Base-by-base conservation (phyloP, 1,140 invertebrate genomes). In the Drosophila erecta region DNA sequence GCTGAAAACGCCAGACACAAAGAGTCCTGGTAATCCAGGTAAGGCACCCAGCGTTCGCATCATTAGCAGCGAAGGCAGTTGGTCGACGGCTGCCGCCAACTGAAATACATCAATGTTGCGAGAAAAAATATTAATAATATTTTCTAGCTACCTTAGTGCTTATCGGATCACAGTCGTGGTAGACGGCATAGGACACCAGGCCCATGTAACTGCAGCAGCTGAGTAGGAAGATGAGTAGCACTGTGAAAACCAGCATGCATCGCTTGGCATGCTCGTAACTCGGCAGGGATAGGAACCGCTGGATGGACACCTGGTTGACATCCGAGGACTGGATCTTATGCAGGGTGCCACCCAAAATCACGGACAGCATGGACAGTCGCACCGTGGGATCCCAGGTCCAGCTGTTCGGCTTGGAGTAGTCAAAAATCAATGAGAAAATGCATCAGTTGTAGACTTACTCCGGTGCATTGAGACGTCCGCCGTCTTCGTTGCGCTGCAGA, bases 291-390 rank as follows among this genome's bases (percentile, higher is more conserved):
- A 97, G 93, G 70, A 96, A 97, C 67, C 97, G 95, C 92, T 98
- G 97, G 14, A 97, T 95, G 57, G 96, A 96, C 1, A 96, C 95
- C 87, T 98, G 97, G 92, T 97, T 97, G 27, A 96, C 95, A 69
- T 96, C 96, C 83, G 96, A 97, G 90, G 97, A 96, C 20, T 96
- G 95, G 14, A 96, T 93, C 96, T 97, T 97, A 49, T 96, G 97
- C 81, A 97, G 95, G n/a, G 95, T 96, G 1, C 96, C 96, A 8
- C 97, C 97, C 60, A 97, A 92, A 7, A 95, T 93, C 4, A 97
- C 94, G 12, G 95, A 94, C 93, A 96, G 96, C 70, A 97, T 95
- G 35, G 95, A 96, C 74, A 97, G 95, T n/a, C 96, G 93, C 0
- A 95, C 94, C 0, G 94, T 95, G 0, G 95, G 96, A 86, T 94